Percentiles rank a stretch among this genome's conserved stretches.
phyloP scores from a whole-genome alignment of 2,797 vertebrate genomes.

The Chelon labrosus region DNA sequence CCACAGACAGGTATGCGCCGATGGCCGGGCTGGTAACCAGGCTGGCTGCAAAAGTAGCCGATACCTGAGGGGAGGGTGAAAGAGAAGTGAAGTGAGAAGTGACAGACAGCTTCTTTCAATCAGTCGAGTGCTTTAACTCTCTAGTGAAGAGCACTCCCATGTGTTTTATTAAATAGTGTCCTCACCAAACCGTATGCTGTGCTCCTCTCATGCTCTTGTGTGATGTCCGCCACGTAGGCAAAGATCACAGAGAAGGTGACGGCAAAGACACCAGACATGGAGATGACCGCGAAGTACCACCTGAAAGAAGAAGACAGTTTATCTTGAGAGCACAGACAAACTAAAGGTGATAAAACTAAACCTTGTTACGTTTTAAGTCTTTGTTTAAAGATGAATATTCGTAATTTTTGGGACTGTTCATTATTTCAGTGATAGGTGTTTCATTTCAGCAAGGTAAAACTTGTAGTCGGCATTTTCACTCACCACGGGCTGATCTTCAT shows the following conservation, averaged over 20 bases:
- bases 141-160: neutral
- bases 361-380: neutral
- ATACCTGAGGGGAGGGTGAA: conserved; percentile 82
- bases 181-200: conserved; percentile 93
- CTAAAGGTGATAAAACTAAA: neutral
- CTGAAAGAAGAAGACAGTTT: conserved; percentile 66
- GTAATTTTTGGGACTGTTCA: neutral
- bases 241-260: conserved; percentile 96
- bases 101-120: neutral
- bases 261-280: conserved; percentile 93
- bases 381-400: neutral
- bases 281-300: conserved; percentile 97
- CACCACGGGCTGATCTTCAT: conserved; percentile 97
- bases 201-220: conserved; percentile 93
- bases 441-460: neutral
- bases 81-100: neutral
- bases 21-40: conserved; percentile 94
- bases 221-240: conserved; percentile 94
- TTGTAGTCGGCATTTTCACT: conserved; percentile 44
- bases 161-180: neutral
- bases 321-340: neutral
- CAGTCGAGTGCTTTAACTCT: neutral
- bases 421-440: too few relatives aligned
- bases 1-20: conserved; percentile 89
- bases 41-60: conserved; percentile 93